Evolutionary conservation across 2,797 vertebrate genomes (phyloP).

Genomic region (Chaetophractus vellerosus): DNA sequence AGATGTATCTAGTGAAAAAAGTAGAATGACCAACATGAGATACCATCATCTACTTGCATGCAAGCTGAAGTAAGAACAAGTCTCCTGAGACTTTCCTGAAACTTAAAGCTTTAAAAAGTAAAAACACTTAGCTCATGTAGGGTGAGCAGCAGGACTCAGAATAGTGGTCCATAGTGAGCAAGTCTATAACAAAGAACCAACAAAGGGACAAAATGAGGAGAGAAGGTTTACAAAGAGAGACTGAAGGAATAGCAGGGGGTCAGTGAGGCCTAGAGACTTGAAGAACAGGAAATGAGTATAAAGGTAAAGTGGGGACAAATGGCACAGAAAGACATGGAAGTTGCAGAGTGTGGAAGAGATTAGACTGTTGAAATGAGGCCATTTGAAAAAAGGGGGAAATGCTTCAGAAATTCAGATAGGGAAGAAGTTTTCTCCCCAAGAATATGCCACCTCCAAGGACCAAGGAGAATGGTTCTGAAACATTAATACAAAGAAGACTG

Average conservation of each 20-base stretch:
- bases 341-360: neutral
- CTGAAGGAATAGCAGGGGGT: neutral
- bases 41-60: neutral
- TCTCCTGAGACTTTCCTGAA: constrained; percentile 23
- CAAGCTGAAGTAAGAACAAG: neutral
- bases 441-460: neutral
- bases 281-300: neutral
- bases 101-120: neutral
- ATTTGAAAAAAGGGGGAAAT: neutral
- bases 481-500: neutral
- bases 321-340: neutral
- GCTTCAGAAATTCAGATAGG: constrained; percentile 20
- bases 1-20: neutral
- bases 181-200: neutral
- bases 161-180: neutral
- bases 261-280: neutral
- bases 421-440: neutral
- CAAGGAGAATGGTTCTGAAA: neutral
- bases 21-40: neutral
- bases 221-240: neutral
- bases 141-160: neutral
- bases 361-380: neutral
- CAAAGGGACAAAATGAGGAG: neutral
- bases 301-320: neutral
- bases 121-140: neutral